These are phyloP conservation scores for Odocoileus hemionus DNA, from an alignment of 2,113 vertebrate genomes.

Conservation along the genomic window DNA sequence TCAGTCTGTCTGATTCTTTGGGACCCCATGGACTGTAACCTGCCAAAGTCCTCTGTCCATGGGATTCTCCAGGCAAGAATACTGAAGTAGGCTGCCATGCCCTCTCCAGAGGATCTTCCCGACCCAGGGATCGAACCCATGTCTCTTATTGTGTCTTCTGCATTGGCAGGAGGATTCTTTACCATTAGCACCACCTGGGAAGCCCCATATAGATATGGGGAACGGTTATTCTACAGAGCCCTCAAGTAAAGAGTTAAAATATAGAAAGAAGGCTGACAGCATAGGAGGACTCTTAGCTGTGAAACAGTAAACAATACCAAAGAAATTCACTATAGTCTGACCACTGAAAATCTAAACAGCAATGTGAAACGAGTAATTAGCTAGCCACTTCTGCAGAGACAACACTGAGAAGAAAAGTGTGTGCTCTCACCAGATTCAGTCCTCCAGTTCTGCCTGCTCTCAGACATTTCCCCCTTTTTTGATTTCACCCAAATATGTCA, in stretches of 20 bases:
- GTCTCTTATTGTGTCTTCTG: background rate
- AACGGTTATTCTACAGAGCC: background rate
- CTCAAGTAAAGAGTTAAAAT: background rate
- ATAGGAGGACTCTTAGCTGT: background rate
- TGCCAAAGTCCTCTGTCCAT: background rate
- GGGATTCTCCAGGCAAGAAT: background rate
- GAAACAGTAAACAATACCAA: background rate
- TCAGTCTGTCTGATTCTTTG: background rate
- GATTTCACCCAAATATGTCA: background rate
- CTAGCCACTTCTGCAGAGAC: background rate
- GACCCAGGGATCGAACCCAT: background rate
- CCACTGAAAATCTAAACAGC: constrained; percentile 6
- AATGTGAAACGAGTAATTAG: background rate
- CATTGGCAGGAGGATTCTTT: background rate
- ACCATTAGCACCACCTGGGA: background rate
- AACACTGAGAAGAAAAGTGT: background rate
- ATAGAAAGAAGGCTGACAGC: background rate
- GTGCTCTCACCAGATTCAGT: background rate
- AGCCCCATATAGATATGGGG: background rate
- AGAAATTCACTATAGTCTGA: background rate
- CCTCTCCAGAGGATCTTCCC: background rate
- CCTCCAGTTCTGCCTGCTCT: background rate
- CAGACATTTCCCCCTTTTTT: background rate
- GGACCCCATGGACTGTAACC: background rate
- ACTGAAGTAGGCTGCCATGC: background rate